A percentile compares a stretch with the other conserved stretches of the same genome.
phyloP scores from a whole-genome alignment of 2,797 vertebrate species.

The Petrocephalus sullivani region DNA sequence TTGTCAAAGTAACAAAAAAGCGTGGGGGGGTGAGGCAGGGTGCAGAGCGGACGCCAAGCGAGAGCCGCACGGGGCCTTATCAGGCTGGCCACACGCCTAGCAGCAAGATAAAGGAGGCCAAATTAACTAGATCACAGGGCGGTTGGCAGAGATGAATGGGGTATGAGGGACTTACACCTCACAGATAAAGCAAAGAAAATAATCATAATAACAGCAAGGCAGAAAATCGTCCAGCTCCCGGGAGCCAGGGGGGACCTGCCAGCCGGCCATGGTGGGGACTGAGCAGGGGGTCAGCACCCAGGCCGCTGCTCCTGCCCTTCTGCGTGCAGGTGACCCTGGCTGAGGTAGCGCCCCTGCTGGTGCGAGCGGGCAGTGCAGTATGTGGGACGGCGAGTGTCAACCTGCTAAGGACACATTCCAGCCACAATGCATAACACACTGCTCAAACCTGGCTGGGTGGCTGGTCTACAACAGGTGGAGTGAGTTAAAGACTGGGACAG shows the following conservation, averaged over 20 bases:
- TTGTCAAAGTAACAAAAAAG: conserved; percentile 52
- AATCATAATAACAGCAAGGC: conserved; percentile 45
- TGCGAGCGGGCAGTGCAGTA: neutral
- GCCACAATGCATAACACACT: neutral
- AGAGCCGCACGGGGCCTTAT: conserved; percentile 48
- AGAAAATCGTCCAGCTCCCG: neutral
- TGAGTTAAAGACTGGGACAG: neutral
- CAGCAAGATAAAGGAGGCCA: conserved; percentile 61
- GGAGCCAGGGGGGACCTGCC: neutral
- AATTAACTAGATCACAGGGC: conserved; percentile 52
- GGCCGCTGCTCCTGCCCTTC: neutral
- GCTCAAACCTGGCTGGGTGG: neutral
- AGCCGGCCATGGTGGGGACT: neutral
- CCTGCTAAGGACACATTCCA: neutral
- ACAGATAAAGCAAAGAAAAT: conserved; percentile 58
- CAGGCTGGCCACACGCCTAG: conserved; percentile 57
- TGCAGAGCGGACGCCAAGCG: neutral
- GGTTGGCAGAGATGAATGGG: conserved; percentile 62
- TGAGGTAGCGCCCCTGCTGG: neutral
- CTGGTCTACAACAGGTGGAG: neutral
- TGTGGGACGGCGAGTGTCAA: neutral
- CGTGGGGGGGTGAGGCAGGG: neutral
- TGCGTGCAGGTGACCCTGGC: neutral
- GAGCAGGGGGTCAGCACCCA: neutral
- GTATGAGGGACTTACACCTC: conserved; percentile 57